These are phyloP conservation scores for Prunella himalayana DNA, from an alignment of 2,113 vertebrate species.

Conservation along the genomic window DNA sequence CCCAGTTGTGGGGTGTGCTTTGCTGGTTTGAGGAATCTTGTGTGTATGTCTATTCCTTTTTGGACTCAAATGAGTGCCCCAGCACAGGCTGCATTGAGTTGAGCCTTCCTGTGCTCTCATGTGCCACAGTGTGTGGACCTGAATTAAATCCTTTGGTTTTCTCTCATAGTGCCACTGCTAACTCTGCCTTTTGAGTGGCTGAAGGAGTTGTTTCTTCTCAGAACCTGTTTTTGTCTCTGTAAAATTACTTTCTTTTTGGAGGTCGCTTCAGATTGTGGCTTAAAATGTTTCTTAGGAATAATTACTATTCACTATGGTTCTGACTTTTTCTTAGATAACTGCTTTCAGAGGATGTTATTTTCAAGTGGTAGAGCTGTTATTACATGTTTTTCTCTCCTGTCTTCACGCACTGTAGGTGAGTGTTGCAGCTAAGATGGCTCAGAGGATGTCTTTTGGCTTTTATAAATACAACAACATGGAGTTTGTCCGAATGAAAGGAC, in stretches of 20 bases:
- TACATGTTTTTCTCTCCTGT: neutral
- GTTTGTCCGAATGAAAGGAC: slow-evolving; percentile 98
- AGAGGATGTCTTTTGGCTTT: slow-evolving; percentile 97
- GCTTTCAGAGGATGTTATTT: neutral
- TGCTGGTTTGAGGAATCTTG: neutral
- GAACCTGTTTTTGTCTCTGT: neutral
- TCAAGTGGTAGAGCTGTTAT: neutral
- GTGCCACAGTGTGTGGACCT: neutral
- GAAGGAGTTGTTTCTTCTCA: neutral
- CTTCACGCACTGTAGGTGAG: slow-evolving; percentile 80
- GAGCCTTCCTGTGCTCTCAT: neutral
- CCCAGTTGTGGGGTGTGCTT: neutral
- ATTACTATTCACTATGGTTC: neutral
- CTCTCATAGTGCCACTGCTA: neutral
- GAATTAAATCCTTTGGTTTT: neutral
- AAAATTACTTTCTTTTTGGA: neutral
- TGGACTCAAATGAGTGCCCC: neutral
- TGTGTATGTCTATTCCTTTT: neutral
- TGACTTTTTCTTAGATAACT: neutral
- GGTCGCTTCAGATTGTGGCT: neutral
- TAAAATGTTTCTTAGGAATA: neutral
- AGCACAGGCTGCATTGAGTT: neutral
- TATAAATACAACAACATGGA: slow-evolving; percentile 99
- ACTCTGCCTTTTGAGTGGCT: neutral
- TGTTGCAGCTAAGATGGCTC: slow-evolving; percentile 97